These are phyloP conservation scores for Euura lappo DNA, from an alignment of 1,140 invertebrate genomes.

Conservation along the genomic window DNA sequence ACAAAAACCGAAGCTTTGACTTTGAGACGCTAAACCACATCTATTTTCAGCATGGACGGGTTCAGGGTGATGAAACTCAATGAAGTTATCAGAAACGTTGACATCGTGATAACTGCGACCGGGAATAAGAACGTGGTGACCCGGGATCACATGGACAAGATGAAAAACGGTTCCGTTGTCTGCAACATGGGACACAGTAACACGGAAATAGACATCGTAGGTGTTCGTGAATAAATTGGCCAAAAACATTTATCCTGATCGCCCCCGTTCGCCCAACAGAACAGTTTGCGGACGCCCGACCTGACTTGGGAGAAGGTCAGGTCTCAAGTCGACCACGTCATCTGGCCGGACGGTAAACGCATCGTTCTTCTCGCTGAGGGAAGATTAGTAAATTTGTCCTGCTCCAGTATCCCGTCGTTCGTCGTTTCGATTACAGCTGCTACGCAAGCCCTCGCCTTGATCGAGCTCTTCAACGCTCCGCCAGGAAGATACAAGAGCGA, in stretches of 20 bases:
- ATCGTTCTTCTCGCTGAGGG: slow-evolving; percentile 95
- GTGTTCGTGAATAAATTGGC: slow-evolving; percentile 43
- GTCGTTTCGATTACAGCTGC: slow-evolving; percentile 95
- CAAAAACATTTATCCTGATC: neutral
- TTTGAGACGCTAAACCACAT: slow-evolving; percentile 2
- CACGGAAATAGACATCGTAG: slow-evolving; percentile 96
- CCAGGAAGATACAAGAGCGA: slow-evolving; percentile 91
- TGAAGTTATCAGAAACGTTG: slow-evolving; percentile 92
- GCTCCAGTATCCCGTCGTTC: slow-evolving; percentile 96
- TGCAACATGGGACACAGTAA: slow-evolving; percentile 99
- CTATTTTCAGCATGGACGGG: slow-evolving; percentile 88
- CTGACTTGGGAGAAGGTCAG: slow-evolving; percentile 97
- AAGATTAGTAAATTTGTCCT: slow-evolving; percentile 93
- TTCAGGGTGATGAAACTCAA: slow-evolving; percentile 94
- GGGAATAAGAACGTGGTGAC: slow-evolving; percentile 97
- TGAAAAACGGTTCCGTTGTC: slow-evolving; percentile 96
- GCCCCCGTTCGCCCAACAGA: slow-evolving; percentile 61
- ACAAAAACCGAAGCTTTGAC: slow-evolving; percentile 9
- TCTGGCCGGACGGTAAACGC: slow-evolving; percentile 92
- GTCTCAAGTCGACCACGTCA: slow-evolving; percentile 96
- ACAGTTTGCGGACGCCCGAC: slow-evolving; percentile 91
- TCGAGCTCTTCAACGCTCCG: slow-evolving; percentile 96
- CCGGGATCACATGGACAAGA: slow-evolving; percentile 93
- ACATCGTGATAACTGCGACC: slow-evolving; percentile 95
- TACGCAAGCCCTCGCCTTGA: slow-evolving; percentile 93